Evolutionary conservation across 2,797 vertebrate genomes (phyloP).

Genomic region (Notoglanidium macrostoma): DNA sequence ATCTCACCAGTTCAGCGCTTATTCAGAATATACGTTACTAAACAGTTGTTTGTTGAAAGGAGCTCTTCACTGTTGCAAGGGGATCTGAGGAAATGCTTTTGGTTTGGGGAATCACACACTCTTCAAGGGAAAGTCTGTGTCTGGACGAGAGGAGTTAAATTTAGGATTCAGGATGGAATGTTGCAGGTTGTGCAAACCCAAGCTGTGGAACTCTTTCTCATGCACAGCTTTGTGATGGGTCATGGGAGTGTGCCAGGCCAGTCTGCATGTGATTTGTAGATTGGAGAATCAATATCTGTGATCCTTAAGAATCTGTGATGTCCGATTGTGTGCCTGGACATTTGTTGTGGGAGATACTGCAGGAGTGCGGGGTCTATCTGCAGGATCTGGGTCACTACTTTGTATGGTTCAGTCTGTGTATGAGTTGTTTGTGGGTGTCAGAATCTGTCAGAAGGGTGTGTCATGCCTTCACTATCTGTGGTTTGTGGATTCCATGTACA

Average conservation of each 20-base stretch:
- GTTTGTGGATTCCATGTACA: neutral
- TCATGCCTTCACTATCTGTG: neutral
- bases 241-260: neutral
- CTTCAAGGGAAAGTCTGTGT: neutral
- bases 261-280: neutral
- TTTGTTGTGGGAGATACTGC: neutral
- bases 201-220: neutral
- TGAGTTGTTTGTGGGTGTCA: neutral
- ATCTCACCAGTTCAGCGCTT: neutral
- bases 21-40: neutral
- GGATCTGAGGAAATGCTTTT: neutral
- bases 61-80: neutral
- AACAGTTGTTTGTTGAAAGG: no score
- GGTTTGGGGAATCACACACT: neutral
- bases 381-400: neutral
- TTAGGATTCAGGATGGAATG: neutral
- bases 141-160: neutral
- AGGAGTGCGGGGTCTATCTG: neutral
- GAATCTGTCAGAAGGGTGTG: neutral
- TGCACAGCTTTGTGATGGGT: neutral
- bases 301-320: neutral
- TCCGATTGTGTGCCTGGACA: neutral
- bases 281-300: neutral
- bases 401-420: neutral
- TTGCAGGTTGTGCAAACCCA: neutral